phyloP scores from a whole-genome alignment of 2,888 invertebrate species.

The Taenaris catops region DNA sequence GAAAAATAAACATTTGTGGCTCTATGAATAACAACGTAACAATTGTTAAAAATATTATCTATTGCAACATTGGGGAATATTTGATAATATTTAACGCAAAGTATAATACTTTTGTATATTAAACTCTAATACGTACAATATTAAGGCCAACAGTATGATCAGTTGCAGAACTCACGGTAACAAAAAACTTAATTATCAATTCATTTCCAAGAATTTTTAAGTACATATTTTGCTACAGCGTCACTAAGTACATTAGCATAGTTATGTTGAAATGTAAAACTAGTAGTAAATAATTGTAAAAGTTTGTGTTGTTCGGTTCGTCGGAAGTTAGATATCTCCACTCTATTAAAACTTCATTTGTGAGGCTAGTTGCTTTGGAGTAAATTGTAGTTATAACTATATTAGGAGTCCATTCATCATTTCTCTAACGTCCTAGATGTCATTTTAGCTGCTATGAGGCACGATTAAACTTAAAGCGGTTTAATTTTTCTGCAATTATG shows the following conservation, averaged over 20 bases:
- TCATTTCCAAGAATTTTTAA: too few species aligned
- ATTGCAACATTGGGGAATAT: slow-evolving; percentile 21
- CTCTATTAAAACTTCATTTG: slow-evolving; percentile 9
- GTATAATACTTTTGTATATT: slow-evolving; percentile 1
- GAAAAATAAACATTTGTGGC: slow-evolving; percentile 23
- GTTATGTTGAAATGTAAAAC: too few species aligned
- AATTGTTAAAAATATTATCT: slow-evolving; percentile 25
- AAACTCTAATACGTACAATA: neutral
- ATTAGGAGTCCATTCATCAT: slow-evolving; percentile 5
- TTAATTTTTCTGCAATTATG: too few species aligned
- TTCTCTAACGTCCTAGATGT: neutral
- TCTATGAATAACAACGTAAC: slow-evolving; percentile 23
- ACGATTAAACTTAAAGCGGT: too few species aligned
- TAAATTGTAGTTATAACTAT: slow-evolving; percentile 11
- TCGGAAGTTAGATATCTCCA: slow-evolving; percentile 2
- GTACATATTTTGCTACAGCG: too few species aligned
- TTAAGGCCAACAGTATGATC: slow-evolving; percentile 9
- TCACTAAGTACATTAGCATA: too few species aligned
- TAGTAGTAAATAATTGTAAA: slow-evolving; percentile 1
- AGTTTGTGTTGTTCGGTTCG: neutral
- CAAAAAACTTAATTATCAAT: too few species aligned
- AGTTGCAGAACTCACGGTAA: too few species aligned
- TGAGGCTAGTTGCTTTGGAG: slow-evolving; percentile 1
- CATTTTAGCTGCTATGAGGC: too few species aligned
- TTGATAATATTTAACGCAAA: slow-evolving; percentile 1